phyloP scores from a whole-genome alignment of 2,113 vertebrate genomes.

The Notiomystis cincta region DNA sequence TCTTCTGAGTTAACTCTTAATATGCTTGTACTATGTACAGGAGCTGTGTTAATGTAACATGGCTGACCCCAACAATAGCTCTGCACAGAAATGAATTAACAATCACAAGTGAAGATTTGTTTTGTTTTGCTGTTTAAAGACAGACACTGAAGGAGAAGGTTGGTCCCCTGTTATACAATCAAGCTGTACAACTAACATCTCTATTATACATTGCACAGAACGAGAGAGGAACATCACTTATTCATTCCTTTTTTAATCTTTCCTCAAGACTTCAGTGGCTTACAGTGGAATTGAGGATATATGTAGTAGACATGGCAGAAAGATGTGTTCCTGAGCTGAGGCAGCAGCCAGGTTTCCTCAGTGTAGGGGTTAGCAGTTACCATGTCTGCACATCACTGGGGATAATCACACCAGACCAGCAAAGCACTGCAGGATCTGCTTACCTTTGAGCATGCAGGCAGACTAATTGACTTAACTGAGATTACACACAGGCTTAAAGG shows the following conservation, averaged over 20 bases:
- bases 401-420: slow-evolving; percentile 24
- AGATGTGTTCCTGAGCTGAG: neutral
- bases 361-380: neutral
- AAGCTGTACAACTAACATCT: neutral
- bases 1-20: neutral
- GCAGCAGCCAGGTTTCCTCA: neutral
- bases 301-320: neutral
- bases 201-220: neutral
- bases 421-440: slow-evolving; percentile 13
- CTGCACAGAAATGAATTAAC: neutral
- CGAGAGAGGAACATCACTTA: neutral
- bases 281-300: neutral
- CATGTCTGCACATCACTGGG: neutral
- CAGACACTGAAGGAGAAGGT: neutral
- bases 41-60: neutral
- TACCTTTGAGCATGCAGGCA: slow-evolving; percentile 28
- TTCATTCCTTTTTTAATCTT: neutral
- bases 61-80: neutral
- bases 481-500: slow-evolving; percentile 53
- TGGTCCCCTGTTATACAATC: neutral
- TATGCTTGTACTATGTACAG: neutral
- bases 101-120: neutral
- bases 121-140: neutral
- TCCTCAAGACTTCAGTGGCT: neutral
- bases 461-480: slow-evolving; percentile 54